A percentile compares a stretch with the other conserved stretches of the same genome.
Conservation (phyloP, 2,113 vertebrate genomes). For the Antennarius striatus region DNA sequence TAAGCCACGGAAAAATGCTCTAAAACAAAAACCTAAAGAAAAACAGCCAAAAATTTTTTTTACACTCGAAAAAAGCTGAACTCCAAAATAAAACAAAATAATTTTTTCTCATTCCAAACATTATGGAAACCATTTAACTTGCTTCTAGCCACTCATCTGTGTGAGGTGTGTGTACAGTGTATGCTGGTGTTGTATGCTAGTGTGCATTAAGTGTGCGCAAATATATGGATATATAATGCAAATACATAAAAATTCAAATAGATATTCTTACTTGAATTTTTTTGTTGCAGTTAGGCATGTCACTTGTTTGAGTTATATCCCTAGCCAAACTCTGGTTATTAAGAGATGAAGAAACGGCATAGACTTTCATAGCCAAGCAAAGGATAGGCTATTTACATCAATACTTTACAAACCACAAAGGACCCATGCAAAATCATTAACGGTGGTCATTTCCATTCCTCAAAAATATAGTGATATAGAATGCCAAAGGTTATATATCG, state of each 20-base stretch:
- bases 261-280: constrained; percentile 54
- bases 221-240: constrained; percentile 57
- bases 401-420: constrained; percentile 28
- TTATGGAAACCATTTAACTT: constrained; percentile 68
- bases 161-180: constrained; percentile 71
- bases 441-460: constrained; percentile 35
- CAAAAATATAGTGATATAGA: constrained; percentile 52
- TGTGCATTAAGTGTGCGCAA: constrained; percentile 76
- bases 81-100: constrained; percentile 10
- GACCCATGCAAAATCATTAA: constrained; percentile 50
- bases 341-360: constrained; percentile 3
- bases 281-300: constrained; percentile 63
- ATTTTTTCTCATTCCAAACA: constrained; percentile 13
- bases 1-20: constrained; percentile 7
- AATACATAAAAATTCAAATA: constrained; percentile 62
- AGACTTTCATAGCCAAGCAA: constrained; percentile 21
- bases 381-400: constrained; percentile 50
- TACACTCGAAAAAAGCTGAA: constrained; percentile 1
- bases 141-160: constrained; percentile 66
- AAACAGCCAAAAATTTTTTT: constrained; percentile 22
- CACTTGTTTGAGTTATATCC: constrained; percentile 61
- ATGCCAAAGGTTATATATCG: constrained; percentile 56
- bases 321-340: constrained; percentile 58
- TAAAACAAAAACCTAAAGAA: constrained; percentile 14
- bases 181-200: constrained; percentile 78